Conservation (phyloP, 2,113 vertebrate species). For the Callospermophilus lateralis region DNA sequence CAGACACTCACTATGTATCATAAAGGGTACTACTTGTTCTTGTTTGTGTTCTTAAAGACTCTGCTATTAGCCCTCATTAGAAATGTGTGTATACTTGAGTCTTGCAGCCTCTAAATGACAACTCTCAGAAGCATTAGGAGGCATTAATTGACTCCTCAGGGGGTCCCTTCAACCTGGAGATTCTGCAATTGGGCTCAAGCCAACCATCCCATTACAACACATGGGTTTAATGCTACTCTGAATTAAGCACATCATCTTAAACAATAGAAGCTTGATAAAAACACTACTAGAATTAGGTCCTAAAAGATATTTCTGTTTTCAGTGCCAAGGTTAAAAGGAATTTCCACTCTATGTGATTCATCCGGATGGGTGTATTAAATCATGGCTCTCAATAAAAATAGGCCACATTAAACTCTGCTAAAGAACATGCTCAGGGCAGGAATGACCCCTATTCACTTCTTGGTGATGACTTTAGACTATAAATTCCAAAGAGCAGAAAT, state of each 20-base stretch:
- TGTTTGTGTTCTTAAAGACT: background rate
- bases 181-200: background rate
- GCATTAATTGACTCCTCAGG: background rate
- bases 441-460: slow-evolving; percentile 14
- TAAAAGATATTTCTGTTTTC: slow-evolving; percentile 43
- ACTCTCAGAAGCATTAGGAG: background rate
- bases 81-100: background rate
- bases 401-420: slow-evolving; percentile 3
- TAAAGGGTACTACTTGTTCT: background rate
- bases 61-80: slow-evolving; percentile 4
- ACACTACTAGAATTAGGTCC: background rate
- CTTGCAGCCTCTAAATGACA: background rate
- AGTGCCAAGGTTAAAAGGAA: slow-evolving; percentile 52
- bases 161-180: background rate
- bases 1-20: background rate
- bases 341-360: background rate
- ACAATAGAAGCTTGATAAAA: background rate
- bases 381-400: slow-evolving; percentile 19
- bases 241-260: background rate
- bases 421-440: slow-evolving; percentile 15
- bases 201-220: slow-evolving; percentile 46
- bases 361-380: slow-evolving; percentile 42
- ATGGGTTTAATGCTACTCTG: background rate
- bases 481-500: slow-evolving; percentile 40
- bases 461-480: background rate